Evolutionary conservation across 2,113 vertebrate species (phyloP), one percentile per base, ranked within the genome.

Genomic region (Sinosuthora webbiana): DNA sequence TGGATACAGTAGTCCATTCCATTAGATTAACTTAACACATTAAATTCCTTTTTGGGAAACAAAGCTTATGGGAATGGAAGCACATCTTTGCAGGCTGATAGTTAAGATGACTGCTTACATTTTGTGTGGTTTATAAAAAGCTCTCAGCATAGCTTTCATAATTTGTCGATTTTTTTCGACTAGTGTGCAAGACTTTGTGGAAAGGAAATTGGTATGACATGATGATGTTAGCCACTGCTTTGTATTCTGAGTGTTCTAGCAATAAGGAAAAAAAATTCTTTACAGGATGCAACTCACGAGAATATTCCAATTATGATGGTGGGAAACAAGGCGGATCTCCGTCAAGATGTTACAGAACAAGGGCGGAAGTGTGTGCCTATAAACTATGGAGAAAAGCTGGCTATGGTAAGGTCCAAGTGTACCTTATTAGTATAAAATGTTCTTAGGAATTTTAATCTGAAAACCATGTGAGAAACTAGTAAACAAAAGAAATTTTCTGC

Each of bases 261-360:
- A 83, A 11, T 92, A 74, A 87, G 35, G 28, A 88, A 89, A 33
- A 75, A 59, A 71, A 74, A 44, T 87, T 75, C 7, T 56, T 92
- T 65, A 28, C 91, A 99, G 99, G 99, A 99, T 96, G 97, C 99
- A 37, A 98, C 98, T 56, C 97, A 96, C 2, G 98, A 99, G 37
- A 98, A 98, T 68, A 98, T 99, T 97, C 99, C 99, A 83, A 99
- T 99, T 96, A 99, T 99, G 99, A 97, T 99, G 74, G 98, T 99
- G 52, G 99, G 99, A 91, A 99, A 99, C 93, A 99, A 99, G 94
- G 98, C 98, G 90, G 99, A 99, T 96, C 98, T 99, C 52, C 98
- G 99, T 64, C 93, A 98, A 13, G 37, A 93, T 44, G 83, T 98
- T 73, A 84, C 92, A 67, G 80, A 97, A 59, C 97, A 98, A 82